Evolutionary conservation across 1,140 invertebrate genomes (phyloP), one percentile per base, ranked within the genome.

Genomic region (Trichonephila clavipes): DNA sequence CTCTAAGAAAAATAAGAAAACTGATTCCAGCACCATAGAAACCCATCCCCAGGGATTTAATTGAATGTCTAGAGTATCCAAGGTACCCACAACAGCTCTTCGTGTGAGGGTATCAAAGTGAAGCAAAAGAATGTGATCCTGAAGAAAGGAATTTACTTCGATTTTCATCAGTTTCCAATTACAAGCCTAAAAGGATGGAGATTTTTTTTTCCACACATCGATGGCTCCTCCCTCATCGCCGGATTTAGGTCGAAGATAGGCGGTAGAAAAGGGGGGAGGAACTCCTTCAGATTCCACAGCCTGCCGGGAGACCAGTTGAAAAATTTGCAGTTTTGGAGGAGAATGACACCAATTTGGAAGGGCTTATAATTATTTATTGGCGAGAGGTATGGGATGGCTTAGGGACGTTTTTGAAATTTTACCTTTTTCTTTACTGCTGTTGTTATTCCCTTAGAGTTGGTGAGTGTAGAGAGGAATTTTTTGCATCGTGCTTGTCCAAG

Each of bases 131-230:
- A 92, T 83, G 72, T 21, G 19, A 28, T 44, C 82, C 90, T 62
- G 24, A 44, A 58, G 90, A 87, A 92, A 92, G 81, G 90, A 92
- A 92, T 92, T 92, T 24, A 66, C 62, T 64, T 59, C 64, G 90
- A 92, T 92, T 92, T 92, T 92, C 90, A 92, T 92, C 90, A 92
- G 90, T 92, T 92, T 92, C 83, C 90, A 92, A 92, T 92, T 92
- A 92, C 90, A 58, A 92, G 64, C 77, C 59, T 61, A 59, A 92
- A 92, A 83, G 82, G 82, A 87, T 86, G 82, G 40, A 61, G 81
- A 85, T 77, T 92, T 92, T 90, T 92, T 90, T 88, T 28, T 28
- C 34, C 64, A 28, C 34, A n/a, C 61, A 21, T 62, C 44, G 44
- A 34, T 72, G 28, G 24, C 51, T 69, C 62, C 64, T n/a, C 34